phyloP scores from a whole-genome alignment of 2,113 vertebrate genomes.

The Sinocyclocheilus grahami region DNA sequence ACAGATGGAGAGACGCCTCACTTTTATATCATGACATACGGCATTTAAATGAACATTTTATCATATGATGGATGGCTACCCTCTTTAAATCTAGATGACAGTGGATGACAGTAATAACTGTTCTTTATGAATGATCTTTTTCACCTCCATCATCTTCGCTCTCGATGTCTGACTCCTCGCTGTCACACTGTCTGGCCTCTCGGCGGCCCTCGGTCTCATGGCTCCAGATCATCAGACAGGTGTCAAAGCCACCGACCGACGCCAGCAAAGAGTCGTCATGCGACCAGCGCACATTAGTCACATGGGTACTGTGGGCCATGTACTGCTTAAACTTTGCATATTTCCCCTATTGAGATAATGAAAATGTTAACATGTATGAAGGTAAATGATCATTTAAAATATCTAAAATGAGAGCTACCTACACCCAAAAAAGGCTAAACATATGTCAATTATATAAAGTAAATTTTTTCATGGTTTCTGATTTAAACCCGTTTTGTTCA shows the following conservation, averaged over 20 bases:
- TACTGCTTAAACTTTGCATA: slow-evolving; percentile 96
- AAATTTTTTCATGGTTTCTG: background rate
- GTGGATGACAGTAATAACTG: background rate
- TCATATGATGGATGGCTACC: background rate
- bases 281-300: slow-evolving; percentile 95
- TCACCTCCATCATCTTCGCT: slow-evolving; percentile 96
- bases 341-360: slow-evolving; percentile 82
- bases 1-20: background rate
- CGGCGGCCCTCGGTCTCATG: slow-evolving; percentile 85
- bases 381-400: slow-evolving; percentile 13
- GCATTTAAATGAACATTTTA: background rate
- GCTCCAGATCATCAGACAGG: slow-evolving; percentile 95
- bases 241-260: slow-evolving; percentile 90
- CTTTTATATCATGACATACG: background rate
- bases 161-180: slow-evolving; percentile 96
- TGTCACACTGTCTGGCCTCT: slow-evolving; percentile 87
- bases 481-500: background rate
- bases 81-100: background rate
- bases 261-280: slow-evolving; percentile 90
- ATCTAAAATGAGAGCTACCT: too few species aligned
- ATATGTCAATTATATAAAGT: background rate
- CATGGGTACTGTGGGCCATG: slow-evolving; percentile 93
- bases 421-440: background rate
- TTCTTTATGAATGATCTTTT: slow-evolving; percentile 23
- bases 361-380: slow-evolving; percentile 46